Conservation (phyloP, 2,797 vertebrate species). For the Liparis tanakae region DNA sequence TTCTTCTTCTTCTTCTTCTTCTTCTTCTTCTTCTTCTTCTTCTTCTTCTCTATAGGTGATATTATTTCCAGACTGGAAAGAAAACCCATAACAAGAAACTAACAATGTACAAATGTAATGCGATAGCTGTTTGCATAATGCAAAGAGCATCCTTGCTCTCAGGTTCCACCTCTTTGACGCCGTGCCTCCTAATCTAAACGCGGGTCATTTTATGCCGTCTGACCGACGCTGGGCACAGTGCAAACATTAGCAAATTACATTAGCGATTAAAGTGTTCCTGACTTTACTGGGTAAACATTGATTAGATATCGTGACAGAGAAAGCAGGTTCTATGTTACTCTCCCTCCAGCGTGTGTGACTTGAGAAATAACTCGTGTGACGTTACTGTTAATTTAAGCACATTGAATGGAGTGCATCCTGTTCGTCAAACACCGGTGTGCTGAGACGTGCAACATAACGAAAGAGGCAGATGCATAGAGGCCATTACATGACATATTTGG, state of each 20-base stretch:
- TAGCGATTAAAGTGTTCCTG: conserved; percentile 41
- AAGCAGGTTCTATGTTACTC: background rate
- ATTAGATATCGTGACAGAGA: conserved; percentile 17
- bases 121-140: background rate
- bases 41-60: background rate
- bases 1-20: no score
- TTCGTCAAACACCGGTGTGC: background rate
- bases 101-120: background rate
- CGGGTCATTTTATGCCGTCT: background rate
- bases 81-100: background rate
- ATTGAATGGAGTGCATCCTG: background rate
- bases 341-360: conserved; percentile 9
- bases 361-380: conserved; percentile 11
- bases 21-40: no score
- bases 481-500: background rate
- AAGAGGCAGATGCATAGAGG: background rate
- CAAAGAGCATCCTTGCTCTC: background rate
- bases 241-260: conserved; percentile 47
- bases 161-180: conserved; percentile 5
- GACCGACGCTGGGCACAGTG: conserved; percentile 6
- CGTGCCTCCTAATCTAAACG: conserved; percentile 13
- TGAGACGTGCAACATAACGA: background rate
- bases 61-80: background rate
- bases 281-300: conserved; percentile 42
- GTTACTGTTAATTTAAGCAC: conserved; percentile 8